Evolutionary conservation across 2,888 invertebrate species (phyloP).

Genomic region (Caenorhabditis wallacei): DNA sequence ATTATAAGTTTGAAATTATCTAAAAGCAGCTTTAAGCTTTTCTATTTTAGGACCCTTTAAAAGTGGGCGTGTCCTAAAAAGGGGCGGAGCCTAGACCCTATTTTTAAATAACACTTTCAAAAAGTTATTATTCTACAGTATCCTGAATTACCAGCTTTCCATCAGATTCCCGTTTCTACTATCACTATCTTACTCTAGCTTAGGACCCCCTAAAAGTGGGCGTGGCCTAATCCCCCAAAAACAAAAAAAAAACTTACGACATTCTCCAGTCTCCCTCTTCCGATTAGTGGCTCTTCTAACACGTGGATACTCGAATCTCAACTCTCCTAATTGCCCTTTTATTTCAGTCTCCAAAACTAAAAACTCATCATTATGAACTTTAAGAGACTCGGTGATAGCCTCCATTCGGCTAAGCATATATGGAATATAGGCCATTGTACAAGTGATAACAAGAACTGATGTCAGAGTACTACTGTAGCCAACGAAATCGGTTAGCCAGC

Average conservation of each 20-base stretch:
- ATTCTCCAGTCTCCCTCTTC: slow-evolving; percentile 62
- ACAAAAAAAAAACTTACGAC: slow-evolving; percentile 50
- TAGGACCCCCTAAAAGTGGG: too few species aligned
- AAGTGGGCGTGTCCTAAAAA: too few species aligned
- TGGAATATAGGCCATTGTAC: slow-evolving; percentile 64
- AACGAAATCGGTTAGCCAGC: slow-evolving; percentile 52
- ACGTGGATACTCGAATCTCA: slow-evolving; percentile 42
- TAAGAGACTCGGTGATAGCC: slow-evolving; percentile 51
- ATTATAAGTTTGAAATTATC: too few species aligned
- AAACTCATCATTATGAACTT: slow-evolving; percentile 68
- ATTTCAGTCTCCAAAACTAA: slow-evolving; percentile 61
- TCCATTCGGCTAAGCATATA: slow-evolving; percentile 63
- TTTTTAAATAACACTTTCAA: too few species aligned
- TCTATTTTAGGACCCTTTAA: too few species aligned
- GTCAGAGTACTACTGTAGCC: slow-evolving; percentile 63
- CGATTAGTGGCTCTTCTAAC: slow-evolving; percentile 45
- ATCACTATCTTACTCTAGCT: too few species aligned
- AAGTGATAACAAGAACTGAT: slow-evolving; percentile 61
- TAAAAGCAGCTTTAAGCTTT: too few species aligned
- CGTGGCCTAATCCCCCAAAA: not conserved
- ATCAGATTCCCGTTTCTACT: too few species aligned
- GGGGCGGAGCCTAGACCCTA: too few species aligned
- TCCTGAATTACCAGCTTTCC: too few species aligned
- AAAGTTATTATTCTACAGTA: too few species aligned
- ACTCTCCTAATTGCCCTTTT: slow-evolving; percentile 47